These are phyloP conservation scores for Mellivora capensis DNA, from an alignment of 2,113 vertebrate species.

Conservation along the genomic window DNA sequence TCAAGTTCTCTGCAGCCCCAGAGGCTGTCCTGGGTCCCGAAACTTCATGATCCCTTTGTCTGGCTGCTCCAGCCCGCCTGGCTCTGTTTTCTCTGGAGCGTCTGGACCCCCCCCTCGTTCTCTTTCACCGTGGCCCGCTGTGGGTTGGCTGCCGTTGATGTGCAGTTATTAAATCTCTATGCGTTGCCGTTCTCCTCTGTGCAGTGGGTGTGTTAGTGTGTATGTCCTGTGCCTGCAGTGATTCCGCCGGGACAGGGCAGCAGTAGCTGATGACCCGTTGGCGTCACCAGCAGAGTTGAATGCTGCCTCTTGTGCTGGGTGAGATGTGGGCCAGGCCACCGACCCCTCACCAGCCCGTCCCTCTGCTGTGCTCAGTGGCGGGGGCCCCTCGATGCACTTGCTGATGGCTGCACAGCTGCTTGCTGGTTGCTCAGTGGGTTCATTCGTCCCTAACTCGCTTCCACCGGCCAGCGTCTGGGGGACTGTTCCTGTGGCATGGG, in stretches of 20 bases:
- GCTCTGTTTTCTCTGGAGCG: neutral
- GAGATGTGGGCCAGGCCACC: neutral
- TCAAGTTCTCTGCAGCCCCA: neutral
- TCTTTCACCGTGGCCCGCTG: neutral
- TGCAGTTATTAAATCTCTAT: no score
- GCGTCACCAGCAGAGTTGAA: neutral
- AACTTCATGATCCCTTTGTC: neutral
- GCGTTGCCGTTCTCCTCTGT: neutral
- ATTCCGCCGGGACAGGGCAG: neutral
- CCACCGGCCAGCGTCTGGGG: neutral
- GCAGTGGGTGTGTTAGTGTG: neutral
- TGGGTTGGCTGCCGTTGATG: neutral
- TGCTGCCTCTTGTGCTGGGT: neutral
- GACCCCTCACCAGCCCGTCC: neutral
- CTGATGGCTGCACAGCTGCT: neutral
- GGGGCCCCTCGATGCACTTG: neutral
- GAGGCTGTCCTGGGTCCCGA: neutral
- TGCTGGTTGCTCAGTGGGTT: neutral
- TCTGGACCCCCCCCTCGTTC: neutral
- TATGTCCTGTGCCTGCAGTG: fast-evolving
- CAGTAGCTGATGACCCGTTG: neutral
- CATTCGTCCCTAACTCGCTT: neutral
- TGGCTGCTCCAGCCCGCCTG: neutral
- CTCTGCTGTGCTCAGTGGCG: neutral
- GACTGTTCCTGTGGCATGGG: neutral